These are phyloP conservation scores for Neodiprion pinetum DNA, from an alignment of 1,140 invertebrate genomes.

Conservation along the genomic window DNA sequence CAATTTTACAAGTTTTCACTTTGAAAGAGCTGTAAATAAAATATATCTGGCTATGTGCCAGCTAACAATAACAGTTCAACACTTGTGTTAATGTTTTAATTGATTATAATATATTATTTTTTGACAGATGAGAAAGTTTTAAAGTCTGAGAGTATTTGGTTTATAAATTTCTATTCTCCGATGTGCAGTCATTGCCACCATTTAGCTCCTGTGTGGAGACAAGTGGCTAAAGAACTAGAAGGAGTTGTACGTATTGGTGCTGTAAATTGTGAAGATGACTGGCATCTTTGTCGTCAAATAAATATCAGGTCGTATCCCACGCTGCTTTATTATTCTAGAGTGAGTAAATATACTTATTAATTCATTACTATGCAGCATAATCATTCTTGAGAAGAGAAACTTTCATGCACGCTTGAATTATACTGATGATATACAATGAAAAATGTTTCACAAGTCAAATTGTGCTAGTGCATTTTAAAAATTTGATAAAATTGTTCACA, in stretches of 20 bases:
- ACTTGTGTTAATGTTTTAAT: slow-evolving; percentile 12
- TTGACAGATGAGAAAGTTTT: slow-evolving; percentile 67
- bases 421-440: background rate
- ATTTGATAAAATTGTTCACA: too few relatives aligned
- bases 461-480: background rate
- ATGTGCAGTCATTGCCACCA: slow-evolving; percentile 85
- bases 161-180: slow-evolving; percentile 88
- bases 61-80: background rate
- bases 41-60: too few relatives aligned
- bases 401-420: too few relatives aligned
- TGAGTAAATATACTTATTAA: slow-evolving; percentile 28
- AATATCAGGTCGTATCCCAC: slow-evolving; percentile 75
- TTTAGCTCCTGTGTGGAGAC: slow-evolving; percentile 80
- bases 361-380: slow-evolving; percentile 6
- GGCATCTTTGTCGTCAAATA: slow-evolving; percentile 71
- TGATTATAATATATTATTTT: slow-evolving; percentile 25
- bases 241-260: slow-evolving; percentile 78
- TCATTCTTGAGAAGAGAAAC: slow-evolving; percentile 9
- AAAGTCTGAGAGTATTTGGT: slow-evolving; percentile 75
- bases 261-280: slow-evolving; percentile 83
- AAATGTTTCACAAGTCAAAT: slow-evolving; percentile 1
- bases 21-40: too few relatives aligned
- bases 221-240: slow-evolving; percentile 75
- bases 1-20: too few relatives aligned
- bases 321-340: slow-evolving; percentile 65